Evolutionary conservation across 1,140 invertebrate genomes (phyloP).

Genomic region (Drosophila tristis): DNA sequence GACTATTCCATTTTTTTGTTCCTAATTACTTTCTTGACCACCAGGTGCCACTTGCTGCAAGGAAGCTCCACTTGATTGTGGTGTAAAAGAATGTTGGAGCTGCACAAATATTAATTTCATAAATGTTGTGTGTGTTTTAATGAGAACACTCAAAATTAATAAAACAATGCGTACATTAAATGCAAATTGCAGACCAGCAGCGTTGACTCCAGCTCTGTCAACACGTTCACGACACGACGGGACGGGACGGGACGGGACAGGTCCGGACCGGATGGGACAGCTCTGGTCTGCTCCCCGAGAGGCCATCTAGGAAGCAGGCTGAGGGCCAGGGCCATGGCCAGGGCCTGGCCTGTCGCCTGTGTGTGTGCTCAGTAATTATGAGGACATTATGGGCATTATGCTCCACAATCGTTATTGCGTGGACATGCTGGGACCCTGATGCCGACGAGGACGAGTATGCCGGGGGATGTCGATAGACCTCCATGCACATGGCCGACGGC

Average conservation of each 20-base stretch:
- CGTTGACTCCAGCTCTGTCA: conserved; percentile 37
- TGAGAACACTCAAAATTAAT: conserved; percentile 77
- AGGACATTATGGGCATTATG: conserved; percentile 79
- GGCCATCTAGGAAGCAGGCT: not conserved
- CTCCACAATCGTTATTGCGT: conserved; percentile 80
- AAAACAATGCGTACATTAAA: conserved; percentile 81
- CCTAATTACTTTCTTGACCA: conserved; percentile 3
- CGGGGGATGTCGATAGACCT: conserved; percentile 36
- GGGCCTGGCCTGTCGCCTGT: not conserved
- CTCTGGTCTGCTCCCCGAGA: too few relatives aligned
- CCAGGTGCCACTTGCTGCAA: conserved; percentile 2
- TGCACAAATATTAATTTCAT: conserved; percentile 68
- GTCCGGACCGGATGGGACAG: conserved; percentile 12
- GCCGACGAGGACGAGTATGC: conserved; percentile 21
- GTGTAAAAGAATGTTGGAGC: not conserved
- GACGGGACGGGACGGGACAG: not conserved
- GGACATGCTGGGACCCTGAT: conserved; percentile 69
- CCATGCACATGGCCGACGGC: conserved; percentile 17
- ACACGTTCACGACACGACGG: conserved; percentile 35
- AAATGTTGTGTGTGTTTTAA: conserved; percentile 70
- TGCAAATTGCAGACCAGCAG: conserved; percentile 69
- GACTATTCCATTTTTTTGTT: conserved; percentile 11
- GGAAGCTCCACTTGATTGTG: not conserved
- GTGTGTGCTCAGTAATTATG: conserved; percentile 76
- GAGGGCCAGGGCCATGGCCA: not conserved